Conservation (phyloP, 2,888 invertebrate genomes). For the Eutolmus rufibarbis region DNA sequence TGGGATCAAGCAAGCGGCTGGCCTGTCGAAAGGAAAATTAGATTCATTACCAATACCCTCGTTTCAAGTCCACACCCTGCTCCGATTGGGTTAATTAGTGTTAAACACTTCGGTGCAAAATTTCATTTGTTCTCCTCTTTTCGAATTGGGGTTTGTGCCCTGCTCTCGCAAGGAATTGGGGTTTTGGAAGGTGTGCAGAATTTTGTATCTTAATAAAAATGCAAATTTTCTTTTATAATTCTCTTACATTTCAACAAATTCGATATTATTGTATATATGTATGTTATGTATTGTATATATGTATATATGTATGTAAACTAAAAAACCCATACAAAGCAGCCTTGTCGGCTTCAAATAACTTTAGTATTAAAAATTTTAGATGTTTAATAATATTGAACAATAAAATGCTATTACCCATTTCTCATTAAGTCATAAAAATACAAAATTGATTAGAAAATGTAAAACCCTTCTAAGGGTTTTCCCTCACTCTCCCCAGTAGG, state of each 20-base stretch:
- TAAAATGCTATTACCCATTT: neutral
- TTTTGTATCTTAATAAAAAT: neutral
- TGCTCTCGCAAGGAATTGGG: neutral
- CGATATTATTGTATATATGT: neutral
- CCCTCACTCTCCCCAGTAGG: neutral
- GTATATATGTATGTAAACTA: too few species aligned
- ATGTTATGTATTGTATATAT: too few species aligned
- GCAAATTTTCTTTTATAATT: neutral
- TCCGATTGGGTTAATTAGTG: constrained; percentile 34
- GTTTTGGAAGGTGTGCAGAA: neutral
- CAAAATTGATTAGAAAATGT: neutral
- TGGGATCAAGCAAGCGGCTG: neutral
- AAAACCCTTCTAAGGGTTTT: neutral
- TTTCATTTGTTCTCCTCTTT: neutral
- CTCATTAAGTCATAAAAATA: neutral
- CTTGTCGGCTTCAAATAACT: too few species aligned
- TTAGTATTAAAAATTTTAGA: too few species aligned
- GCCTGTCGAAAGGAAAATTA: constrained; percentile 37
- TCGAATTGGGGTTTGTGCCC: neutral
- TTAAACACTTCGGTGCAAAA: constrained; percentile 28
- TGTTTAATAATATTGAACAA: too few species aligned
- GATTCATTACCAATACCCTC: constrained; percentile 41
- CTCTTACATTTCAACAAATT: neutral
- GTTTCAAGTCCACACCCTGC: neutral
- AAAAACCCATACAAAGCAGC: too few species aligned